These are phyloP conservation scores for Geococcyx californianus DNA, from an alignment of 2,113 vertebrate genomes.

Conservation along the genomic window DNA sequence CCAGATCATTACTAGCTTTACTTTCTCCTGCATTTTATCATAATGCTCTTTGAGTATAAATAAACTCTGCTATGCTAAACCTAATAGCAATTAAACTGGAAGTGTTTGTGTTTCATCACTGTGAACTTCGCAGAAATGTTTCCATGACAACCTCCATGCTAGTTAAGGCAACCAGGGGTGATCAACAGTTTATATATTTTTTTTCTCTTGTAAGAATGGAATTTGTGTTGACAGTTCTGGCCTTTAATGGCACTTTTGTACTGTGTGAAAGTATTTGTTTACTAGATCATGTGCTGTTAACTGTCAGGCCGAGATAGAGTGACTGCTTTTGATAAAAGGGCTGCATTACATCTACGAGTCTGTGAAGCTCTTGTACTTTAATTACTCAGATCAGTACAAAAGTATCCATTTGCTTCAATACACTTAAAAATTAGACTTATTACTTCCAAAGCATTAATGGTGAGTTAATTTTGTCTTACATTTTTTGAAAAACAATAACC, in stretches of 20 bases:
- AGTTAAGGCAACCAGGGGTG: constrained; percentile 97
- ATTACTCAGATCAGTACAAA: constrained; percentile 88
- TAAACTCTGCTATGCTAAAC: constrained; percentile 84
- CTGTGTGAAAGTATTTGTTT: constrained; percentile 96
- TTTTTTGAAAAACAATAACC: constrained; percentile 39
- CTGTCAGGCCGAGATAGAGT: constrained; percentile 89
- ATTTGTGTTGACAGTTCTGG: constrained; percentile 99
- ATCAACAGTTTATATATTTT: constrained; percentile 87
- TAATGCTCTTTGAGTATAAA: constrained; percentile 78
- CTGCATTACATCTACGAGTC: constrained; percentile 84
- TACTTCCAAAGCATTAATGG: constrained; percentile 78
- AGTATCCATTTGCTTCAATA: constrained; percentile 83
- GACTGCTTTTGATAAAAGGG: constrained; percentile 92
- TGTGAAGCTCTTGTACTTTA: constrained; percentile 84
- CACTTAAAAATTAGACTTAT: constrained; percentile 77
- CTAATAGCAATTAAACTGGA: constrained; percentile 93
- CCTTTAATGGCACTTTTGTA: constrained; percentile 97
- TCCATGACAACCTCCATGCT: constrained; percentile 98
- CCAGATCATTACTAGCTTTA: constrained; percentile 73
- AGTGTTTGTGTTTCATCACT: constrained; percentile 89
- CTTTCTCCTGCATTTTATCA: constrained; percentile 77
- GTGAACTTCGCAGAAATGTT: constrained; percentile 93
- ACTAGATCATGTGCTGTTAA: constrained; percentile 92
- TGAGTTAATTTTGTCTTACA: constrained; percentile 74
- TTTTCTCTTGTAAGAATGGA: constrained; percentile 85